Conservation (phyloP, 2,888 invertebrate species). For the Phragmatobia fuliginosa region DNA sequence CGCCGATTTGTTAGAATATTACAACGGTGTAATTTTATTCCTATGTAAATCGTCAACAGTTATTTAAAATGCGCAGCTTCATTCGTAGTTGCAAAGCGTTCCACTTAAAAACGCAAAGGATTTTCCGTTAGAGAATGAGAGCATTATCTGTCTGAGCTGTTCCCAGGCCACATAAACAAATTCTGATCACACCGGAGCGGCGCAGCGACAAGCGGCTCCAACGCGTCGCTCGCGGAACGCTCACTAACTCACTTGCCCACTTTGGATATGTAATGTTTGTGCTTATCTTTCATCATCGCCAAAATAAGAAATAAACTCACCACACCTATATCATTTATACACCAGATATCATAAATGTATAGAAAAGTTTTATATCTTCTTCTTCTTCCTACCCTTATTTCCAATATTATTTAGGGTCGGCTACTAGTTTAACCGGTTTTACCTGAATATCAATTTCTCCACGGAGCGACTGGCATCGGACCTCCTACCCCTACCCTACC, state of each 20-base stretch:
- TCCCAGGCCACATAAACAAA: constrained; percentile 81
- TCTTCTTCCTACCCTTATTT: no score
- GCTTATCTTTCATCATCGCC: constrained; percentile 44
- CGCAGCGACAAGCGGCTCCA: constrained; percentile 54
- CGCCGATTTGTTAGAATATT: constrained; percentile 50
- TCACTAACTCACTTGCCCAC: constrained; percentile 47
- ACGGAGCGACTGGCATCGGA: no score
- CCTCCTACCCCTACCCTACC: no score
- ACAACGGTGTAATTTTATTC: constrained; percentile 69
- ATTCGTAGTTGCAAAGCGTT: constrained; percentile 80
- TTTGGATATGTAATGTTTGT: constrained; percentile 47
- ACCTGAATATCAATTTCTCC: no score
- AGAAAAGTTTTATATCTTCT: no score
- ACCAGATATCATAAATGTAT: background rate
- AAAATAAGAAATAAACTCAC: constrained; percentile 32
- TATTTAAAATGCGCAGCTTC: constrained; percentile 74
- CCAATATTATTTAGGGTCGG: no score
- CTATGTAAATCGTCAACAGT: constrained; percentile 70
- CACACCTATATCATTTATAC: background rate
- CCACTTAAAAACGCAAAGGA: constrained; percentile 79
- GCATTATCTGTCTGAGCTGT: constrained; percentile 76
- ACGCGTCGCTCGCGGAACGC: constrained; percentile 41
- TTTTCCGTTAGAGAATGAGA: constrained; percentile 80
- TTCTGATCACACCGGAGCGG: constrained; percentile 79
- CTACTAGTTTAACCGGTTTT: no score